Conservation (phyloP, 2,888 invertebrate species). For the Dolomedes plantarius region DNA sequence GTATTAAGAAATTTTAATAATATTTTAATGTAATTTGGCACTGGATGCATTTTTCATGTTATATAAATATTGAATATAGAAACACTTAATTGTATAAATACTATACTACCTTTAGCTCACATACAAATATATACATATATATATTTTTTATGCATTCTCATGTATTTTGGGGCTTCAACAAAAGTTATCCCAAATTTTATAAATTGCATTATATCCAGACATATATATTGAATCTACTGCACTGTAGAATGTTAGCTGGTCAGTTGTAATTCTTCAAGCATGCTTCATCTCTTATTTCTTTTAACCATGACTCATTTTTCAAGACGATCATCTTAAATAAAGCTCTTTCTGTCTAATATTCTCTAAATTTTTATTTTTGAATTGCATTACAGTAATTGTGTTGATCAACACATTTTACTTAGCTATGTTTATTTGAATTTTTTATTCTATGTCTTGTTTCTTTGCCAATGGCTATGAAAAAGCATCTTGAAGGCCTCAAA, state of each 20-base stretch:
- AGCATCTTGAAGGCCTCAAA: no score
- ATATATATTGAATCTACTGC: not conserved
- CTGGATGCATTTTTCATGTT: not conserved
- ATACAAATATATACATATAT: constrained; percentile 4
- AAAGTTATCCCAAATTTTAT: constrained; percentile 15
- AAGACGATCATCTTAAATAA: no score
- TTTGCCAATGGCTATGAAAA: no score
- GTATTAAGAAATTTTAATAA: no score
- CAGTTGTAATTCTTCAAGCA: not conserved
- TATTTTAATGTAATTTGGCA: not conserved
- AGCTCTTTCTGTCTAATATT: no score
- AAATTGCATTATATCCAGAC: not conserved
- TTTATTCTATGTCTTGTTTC: no score
- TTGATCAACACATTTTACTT: no score
- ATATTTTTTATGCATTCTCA: constrained; percentile 11
- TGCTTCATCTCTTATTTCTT: not conserved
- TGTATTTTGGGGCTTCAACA: constrained; percentile 4
- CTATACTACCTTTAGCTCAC: constrained; percentile 15
- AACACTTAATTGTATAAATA: not conserved
- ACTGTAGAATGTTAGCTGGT: constrained; percentile 1
- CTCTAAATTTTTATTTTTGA: no score
- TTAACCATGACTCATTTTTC: no score
- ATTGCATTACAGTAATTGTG: no score
- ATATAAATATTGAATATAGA: not conserved
- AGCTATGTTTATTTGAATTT: no score